These are phyloP conservation scores for Esox niger DNA, from an alignment of 2,113 vertebrate species.

Conservation along the genomic window DNA sequence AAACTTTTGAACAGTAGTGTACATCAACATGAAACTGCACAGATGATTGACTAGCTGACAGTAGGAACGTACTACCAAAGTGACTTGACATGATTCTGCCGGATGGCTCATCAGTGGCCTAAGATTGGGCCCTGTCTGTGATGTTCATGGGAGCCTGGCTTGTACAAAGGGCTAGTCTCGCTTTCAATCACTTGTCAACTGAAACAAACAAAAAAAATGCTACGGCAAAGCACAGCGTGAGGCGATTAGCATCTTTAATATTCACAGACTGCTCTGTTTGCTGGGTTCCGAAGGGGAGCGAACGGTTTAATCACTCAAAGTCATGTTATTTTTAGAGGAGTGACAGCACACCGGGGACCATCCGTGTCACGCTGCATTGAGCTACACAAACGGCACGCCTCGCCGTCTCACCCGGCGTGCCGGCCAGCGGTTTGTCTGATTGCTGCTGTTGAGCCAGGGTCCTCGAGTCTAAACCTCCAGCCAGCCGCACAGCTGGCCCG, in stretches of 20 bases:
- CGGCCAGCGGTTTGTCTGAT: constrained; percentile 18
- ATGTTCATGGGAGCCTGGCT: too few species aligned
- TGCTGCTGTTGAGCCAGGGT: constrained; percentile 51
- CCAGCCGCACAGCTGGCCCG: background rate
- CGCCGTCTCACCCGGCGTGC: too few species aligned
- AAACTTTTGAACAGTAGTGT: too few species aligned
- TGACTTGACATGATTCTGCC: too few species aligned
- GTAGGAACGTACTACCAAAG: too few species aligned
- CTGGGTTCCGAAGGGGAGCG: constrained; percentile 48
- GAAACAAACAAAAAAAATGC: background rate
- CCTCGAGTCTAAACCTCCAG: background rate
- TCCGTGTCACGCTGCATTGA: constrained; percentile 39
- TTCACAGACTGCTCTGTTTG: constrained; percentile 56
- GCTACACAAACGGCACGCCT: too few species aligned
- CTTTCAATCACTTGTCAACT: background rate
- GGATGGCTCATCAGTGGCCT: too few species aligned
- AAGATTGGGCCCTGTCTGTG: too few species aligned
- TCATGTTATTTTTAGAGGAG: constrained; percentile 58
- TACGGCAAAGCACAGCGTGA: constrained; percentile 39
- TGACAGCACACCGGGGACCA: constrained; percentile 55
- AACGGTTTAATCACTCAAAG: constrained; percentile 60
- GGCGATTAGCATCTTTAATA: constrained; percentile 62
- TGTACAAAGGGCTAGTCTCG: background rate
- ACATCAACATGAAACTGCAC: too few species aligned
- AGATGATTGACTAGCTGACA: background rate